Conservation (phyloP, 2,797 vertebrate genomes). For the Melanotaenia boesemani region DNA sequence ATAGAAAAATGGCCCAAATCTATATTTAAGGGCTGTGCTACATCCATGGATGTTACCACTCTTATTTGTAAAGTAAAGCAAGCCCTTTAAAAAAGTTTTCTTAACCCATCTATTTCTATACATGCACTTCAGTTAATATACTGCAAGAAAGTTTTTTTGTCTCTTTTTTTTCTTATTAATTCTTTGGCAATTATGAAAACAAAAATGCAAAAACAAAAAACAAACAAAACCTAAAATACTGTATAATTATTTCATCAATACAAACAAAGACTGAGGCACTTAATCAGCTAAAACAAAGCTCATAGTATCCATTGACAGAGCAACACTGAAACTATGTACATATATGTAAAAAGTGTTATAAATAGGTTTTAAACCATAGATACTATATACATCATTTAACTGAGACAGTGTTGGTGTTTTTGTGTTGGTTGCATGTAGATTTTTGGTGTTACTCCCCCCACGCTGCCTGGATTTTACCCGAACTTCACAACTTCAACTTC, state of each 20-base stretch:
- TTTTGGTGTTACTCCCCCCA: conserved; percentile 68
- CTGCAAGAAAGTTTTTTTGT: conserved; percentile 47
- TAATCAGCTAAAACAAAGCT: conserved; percentile 88
- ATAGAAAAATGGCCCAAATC: conserved; percentile 67
- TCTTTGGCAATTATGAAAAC: conserved; percentile 77
- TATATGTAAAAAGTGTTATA: conserved; percentile 99
- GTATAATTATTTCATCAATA: conserved; percentile 87
- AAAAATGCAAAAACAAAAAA: conserved; percentile 50
- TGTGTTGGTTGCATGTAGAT: conserved; percentile 64
- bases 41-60: conserved; percentile 73
- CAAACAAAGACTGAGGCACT: conserved; percentile 91
- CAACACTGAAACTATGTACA: conserved; percentile 99
- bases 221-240: conserved; percentile 64
- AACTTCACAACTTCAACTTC: conserved; percentile 51
- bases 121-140: conserved; percentile 86
- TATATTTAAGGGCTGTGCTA: conserved; percentile 52
- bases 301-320: conserved; percentile 86
- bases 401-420: conserved; percentile 88
- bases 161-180: conserved; percentile 45
- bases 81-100: conserved; percentile 51
- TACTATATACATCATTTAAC: conserved; percentile 99
- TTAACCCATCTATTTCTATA: conserved; percentile 71
- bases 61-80: conserved; percentile 65
- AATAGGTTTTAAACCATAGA: conserved; percentile 99
- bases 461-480: conserved; percentile 23